phyloP scores from a whole-genome alignment of 2,888 invertebrate genomes.

The Lucinisca nassula region DNA sequence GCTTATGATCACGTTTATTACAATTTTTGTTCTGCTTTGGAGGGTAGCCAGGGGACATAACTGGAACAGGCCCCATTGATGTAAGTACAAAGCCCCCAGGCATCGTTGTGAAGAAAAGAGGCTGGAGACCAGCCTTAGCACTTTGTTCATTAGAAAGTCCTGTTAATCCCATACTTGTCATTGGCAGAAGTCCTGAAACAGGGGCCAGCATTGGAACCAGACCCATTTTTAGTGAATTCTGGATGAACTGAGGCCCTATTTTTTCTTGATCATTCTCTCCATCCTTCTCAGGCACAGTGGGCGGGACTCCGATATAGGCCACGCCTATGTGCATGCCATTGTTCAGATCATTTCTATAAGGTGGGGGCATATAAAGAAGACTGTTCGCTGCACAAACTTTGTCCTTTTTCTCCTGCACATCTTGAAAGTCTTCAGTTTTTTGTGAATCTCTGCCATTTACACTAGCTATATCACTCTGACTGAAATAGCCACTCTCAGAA shows the following conservation, averaged over 20 bases:
- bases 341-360: constrained; percentile 19
- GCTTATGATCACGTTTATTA: not conserved
- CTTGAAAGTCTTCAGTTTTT: not conserved
- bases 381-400: constrained; percentile 4
- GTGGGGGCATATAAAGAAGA: constrained; percentile 59
- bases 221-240: constrained; percentile 67
- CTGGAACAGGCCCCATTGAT: constrained; percentile 50
- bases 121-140: constrained; percentile 45
- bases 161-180: constrained; percentile 38
- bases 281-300: constrained; percentile 23
- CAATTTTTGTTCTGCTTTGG: not conserved
- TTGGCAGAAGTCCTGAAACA: constrained; percentile 49
- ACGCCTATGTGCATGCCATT: constrained; percentile 64
- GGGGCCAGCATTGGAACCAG: constrained; percentile 75
- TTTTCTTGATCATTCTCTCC: constrained; percentile 17
- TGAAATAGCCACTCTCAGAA: constrained; percentile 76
- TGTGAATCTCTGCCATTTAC: not conserved
- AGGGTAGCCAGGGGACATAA: not conserved
- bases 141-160: constrained; percentile 4
- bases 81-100: constrained; percentile 67
- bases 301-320: constrained; percentile 71
- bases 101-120: constrained; percentile 65
- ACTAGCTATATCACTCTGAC: constrained; percentile 36
- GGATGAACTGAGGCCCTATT: not conserved
- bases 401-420: constrained; percentile 34